Percentiles rank a stretch among this genome's conserved stretches.
Evolutionary conservation across 1,140 invertebrate genomes (phyloP).

Genomic region (Lepidurus arcticus): DNA sequence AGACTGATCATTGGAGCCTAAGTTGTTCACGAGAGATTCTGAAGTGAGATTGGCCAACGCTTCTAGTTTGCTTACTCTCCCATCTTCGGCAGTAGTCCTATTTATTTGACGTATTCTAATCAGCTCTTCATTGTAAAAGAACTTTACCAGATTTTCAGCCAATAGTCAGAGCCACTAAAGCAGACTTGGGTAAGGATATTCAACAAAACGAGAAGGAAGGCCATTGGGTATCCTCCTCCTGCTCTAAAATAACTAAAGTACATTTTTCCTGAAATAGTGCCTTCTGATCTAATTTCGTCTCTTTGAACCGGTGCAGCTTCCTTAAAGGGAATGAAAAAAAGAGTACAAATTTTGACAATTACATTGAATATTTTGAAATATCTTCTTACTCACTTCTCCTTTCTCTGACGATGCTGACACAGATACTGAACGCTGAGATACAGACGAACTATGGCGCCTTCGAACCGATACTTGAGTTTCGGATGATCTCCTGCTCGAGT

Average conservation of each 20-base stretch:
- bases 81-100: conserved; percentile 38
- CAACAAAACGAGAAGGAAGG: conserved; percentile 53
- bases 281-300: conserved; percentile 47
- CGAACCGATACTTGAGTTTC: not conserved
- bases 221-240: conserved; percentile 55
- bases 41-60: conserved; percentile 8
- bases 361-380: too few relatives aligned
- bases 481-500: not conserved
- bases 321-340: conserved; percentile 33
- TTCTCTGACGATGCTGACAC: conserved; percentile 16
- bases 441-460: conserved; percentile 16
- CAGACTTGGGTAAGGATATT: conserved; percentile 61
- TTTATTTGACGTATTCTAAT: not conserved
- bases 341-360: not conserved
- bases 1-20: conserved; percentile 23
- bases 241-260: conserved; percentile 63
- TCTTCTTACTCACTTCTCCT: conserved; percentile 10
- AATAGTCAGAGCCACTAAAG: conserved; percentile 69
- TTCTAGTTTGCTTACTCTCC: conserved; percentile 28
- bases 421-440: conserved; percentile 20
- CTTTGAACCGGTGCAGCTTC: conserved; percentile 38
- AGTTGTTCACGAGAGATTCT: not conserved
- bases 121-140: not conserved
- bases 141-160: conserved; percentile 65
- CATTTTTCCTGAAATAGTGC: conserved; percentile 53